Conservation (phyloP, 2,888 invertebrate species). For the Aquatica leii region DNA sequence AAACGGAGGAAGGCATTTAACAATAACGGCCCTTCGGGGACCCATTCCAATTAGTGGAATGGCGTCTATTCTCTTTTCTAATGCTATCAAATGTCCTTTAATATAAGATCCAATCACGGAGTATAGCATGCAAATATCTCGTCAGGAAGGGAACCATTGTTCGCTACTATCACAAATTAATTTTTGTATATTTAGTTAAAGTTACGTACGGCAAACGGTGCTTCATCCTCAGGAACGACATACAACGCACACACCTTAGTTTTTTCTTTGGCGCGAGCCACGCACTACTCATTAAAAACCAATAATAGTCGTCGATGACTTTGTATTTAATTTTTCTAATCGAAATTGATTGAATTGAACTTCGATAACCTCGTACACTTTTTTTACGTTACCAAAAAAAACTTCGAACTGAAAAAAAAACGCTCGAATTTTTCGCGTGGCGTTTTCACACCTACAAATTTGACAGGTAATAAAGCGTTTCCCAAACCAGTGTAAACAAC, state of each 20-base stretch:
- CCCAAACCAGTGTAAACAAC: slow-evolving; percentile 23
- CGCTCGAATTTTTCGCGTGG: too few relatives aligned
- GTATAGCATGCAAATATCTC: slow-evolving; percentile 44
- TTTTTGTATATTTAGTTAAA: slow-evolving; percentile 3
- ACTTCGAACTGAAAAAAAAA: too few relatives aligned
- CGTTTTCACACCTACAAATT: slow-evolving; percentile 28
- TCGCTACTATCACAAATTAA: slow-evolving; percentile 9
- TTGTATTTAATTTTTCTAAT: slow-evolving; percentile 32
- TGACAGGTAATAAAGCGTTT: slow-evolving; percentile 28
- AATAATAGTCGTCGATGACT: slow-evolving; percentile 27
- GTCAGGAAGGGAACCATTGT: slow-evolving; percentile 34
- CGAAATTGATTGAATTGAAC: slow-evolving; percentile 33
- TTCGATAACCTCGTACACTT: slow-evolving; percentile 28
- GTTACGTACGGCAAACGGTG: too few relatives aligned
- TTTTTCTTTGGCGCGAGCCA: neutral
- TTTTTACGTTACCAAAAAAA: neutral
- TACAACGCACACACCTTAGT: neutral
- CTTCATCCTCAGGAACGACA: too few relatives aligned
- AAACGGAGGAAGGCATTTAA: slow-evolving; percentile 37
- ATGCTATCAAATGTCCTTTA: slow-evolving; percentile 44
- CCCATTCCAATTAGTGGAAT: slow-evolving; percentile 43
- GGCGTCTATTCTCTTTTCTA: slow-evolving; percentile 41
- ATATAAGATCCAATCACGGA: slow-evolving; percentile 44
- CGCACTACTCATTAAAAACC: slow-evolving; percentile 33
- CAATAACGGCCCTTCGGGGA: slow-evolving; percentile 43